Percentiles rank a stretch among this genome's conserved stretches.
phyloP scores from a whole-genome alignment of 2,113 vertebrate species.

The Miniopterus natalensis region DNA sequence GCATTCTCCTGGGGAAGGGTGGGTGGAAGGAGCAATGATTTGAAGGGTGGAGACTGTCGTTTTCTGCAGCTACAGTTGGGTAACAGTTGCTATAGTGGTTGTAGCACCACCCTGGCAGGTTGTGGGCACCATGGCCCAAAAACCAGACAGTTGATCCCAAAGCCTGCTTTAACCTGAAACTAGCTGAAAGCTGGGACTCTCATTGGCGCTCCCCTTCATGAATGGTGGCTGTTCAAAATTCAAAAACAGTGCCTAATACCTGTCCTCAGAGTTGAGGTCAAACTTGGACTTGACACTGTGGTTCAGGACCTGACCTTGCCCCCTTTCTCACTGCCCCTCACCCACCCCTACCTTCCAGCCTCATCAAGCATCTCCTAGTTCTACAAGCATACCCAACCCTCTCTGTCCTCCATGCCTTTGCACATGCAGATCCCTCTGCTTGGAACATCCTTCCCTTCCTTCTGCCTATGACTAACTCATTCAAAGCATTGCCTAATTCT shows the following conservation, averaged over 20 bases:
- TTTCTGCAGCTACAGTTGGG: not conserved
- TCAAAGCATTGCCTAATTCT: not conserved
- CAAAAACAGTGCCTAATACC: not conserved
- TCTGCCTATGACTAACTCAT: not conserved
- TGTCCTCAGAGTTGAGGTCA: not conserved
- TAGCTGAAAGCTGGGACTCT: not conserved
- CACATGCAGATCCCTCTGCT: not conserved
- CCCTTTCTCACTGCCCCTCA: not conserved
- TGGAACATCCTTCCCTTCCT: not conserved
- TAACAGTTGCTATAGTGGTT: not conserved
- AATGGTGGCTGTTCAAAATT: not conserved
- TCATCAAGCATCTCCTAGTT: not conserved
- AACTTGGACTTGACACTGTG: not conserved
- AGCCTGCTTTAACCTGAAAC: not conserved
- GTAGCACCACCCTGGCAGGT: too few species aligned
- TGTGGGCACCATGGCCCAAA: not conserved
- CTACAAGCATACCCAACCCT: not conserved
- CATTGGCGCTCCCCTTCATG: not conserved
- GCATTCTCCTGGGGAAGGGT: conserved; percentile 91
- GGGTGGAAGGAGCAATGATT: not conserved
- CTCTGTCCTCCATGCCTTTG: not conserved
- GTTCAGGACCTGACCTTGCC: not conserved
- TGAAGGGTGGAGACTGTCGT: not conserved
- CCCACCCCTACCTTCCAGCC: not conserved
- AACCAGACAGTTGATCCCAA: not conserved